phyloP scores from a whole-genome alignment of 2,797 vertebrate species.

The Vipera latastei region DNA sequence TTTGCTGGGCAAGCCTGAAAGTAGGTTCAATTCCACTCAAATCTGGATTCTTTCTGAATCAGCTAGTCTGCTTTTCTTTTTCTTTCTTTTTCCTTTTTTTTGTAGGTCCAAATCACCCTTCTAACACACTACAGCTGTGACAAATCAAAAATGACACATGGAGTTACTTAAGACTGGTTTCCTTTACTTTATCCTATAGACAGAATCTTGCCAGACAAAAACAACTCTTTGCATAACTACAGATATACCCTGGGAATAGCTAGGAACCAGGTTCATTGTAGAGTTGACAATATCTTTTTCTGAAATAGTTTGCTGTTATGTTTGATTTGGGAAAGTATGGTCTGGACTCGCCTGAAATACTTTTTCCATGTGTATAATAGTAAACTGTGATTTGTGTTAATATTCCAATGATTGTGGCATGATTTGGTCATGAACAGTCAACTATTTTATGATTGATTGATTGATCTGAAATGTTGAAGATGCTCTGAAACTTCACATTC shows the following conservation, averaged over 20 bases:
- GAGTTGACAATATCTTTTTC: neutral
- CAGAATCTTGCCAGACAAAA: neutral
- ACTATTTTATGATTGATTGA: neutral
- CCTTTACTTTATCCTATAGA: neutral
- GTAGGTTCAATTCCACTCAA: neutral
- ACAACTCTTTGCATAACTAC: neutral
- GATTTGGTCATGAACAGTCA: neutral
- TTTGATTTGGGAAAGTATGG: neutral
- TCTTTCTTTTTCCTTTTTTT: neutral
- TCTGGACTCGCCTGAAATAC: neutral
- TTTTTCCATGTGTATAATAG: neutral
- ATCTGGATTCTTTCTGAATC: neutral
- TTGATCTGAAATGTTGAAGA: neutral
- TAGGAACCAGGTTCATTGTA: neutral
- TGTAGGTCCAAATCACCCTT: neutral
- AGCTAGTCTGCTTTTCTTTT: neutral
- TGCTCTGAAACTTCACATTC: neutral
- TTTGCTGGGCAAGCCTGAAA: neutral
- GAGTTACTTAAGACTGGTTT: neutral
- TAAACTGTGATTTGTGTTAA: neutral
- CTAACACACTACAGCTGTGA: neutral
- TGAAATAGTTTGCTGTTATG: neutral
- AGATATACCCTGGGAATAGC: neutral
- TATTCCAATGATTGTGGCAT: neutral
- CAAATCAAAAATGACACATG: neutral